These are phyloP conservation scores for Bufotes viridis DNA, from an alignment of 2,797 vertebrate genomes.

Conservation along the genomic window DNA sequence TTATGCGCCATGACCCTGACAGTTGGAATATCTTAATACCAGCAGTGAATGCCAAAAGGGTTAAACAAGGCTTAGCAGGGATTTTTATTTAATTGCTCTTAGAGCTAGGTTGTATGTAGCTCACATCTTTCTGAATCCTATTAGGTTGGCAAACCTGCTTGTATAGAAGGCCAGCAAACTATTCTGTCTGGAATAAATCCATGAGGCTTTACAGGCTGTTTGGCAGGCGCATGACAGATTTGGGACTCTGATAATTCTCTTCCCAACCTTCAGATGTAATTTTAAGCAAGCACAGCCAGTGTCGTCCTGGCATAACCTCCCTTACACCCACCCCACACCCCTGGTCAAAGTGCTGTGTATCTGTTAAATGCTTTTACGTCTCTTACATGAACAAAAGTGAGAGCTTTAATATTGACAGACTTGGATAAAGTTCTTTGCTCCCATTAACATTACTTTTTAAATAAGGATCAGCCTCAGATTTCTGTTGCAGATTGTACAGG, in stretches of 20 bases:
- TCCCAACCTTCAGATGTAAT: constrained; percentile 60
- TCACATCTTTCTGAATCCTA: constrained; percentile 61
- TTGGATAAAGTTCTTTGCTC: not conserved
- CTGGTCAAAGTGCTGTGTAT: constrained; percentile 23
- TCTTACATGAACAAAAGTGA: not conserved
- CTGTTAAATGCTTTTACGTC: constrained; percentile 10
- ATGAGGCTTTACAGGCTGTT: constrained; percentile 61
- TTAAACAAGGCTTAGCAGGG: constrained; percentile 61
- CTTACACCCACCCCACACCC: not conserved
- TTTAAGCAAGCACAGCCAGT: constrained; percentile 52
- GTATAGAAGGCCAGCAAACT: constrained; percentile 59
- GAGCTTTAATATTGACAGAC: not conserved
- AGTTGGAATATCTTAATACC: constrained; percentile 56
- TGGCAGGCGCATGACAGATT: constrained; percentile 63
- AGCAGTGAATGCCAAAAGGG: constrained; percentile 55
- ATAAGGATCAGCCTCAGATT: too few relatives aligned
- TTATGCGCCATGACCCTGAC: constrained; percentile 55
- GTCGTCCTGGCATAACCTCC: constrained; percentile 43
- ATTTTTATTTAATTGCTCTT: constrained; percentile 63
- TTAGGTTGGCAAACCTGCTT: constrained; percentile 60
- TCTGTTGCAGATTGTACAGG: too few relatives aligned
- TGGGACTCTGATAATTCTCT: constrained; percentile 60
- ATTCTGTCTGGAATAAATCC: constrained; percentile 62
- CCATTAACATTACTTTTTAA: not conserved
- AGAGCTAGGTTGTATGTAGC: constrained; percentile 61